Percentiles rank a stretch among this genome's conserved stretches.
phyloP scores from a whole-genome alignment of 2,113 vertebrate species.

The Sebastes schlegelii region DNA sequence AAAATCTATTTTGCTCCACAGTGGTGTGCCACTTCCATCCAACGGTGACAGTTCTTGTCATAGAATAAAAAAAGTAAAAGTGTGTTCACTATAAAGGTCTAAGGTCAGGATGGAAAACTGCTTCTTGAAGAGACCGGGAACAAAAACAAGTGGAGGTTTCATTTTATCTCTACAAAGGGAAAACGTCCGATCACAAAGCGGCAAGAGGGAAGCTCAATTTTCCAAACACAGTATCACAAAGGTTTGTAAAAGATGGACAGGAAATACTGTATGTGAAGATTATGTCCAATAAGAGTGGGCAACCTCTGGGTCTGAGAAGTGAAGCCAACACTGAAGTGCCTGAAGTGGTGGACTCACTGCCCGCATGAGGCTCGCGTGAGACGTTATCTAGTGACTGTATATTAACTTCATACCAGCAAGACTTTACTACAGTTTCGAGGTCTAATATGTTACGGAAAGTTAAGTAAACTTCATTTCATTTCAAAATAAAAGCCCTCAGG shows the following conservation, averaged over 20 bases:
- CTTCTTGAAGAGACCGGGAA: not conserved
- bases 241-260: not conserved
- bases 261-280: not conserved
- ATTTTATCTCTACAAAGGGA: not conserved
- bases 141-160: constrained; percentile 1
- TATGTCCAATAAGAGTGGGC: not conserved
- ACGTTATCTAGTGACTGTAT: too few relatives aligned
- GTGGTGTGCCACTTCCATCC: constrained; percentile 63
- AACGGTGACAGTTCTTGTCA: constrained; percentile 67
- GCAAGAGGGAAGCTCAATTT: not conserved
- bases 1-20: constrained; percentile 78
- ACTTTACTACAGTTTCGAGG: too few relatives aligned
- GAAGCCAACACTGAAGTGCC: too few relatives aligned
- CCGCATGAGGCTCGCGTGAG: too few relatives aligned
- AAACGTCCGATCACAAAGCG: not conserved
- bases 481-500: too few relatives aligned
- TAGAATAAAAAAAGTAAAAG: constrained; percentile 16
- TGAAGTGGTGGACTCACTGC: too few relatives aligned
- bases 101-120: constrained; percentile 24
- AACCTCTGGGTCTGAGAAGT: too few relatives aligned
- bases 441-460: too few relatives aligned
- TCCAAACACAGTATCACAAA: not conserved
- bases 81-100: constrained; percentile 19
- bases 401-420: too few relatives aligned
- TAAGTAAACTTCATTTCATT: too few relatives aligned